These are phyloP conservation scores for Hucho hucho DNA, from an alignment of 2,113 vertebrate species.

Conservation along the genomic window DNA sequence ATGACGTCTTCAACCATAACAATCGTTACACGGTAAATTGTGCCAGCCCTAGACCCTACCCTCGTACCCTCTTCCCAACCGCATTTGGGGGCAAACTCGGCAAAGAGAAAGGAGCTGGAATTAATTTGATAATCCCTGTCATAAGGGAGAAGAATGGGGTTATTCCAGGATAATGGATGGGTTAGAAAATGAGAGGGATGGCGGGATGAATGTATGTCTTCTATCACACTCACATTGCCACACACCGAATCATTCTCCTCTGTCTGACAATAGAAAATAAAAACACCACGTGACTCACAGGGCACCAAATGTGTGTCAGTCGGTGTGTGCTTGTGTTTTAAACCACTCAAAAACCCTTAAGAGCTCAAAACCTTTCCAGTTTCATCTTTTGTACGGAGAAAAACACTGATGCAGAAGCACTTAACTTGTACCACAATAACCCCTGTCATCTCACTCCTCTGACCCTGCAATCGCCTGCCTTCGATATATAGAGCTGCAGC, in stretches of 20 bases:
- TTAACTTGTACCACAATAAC: background rate
- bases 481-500: background rate
- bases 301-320: background rate
- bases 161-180: slow-evolving; percentile 25
- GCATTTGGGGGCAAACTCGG: slow-evolving; percentile 35
- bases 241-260: background rate
- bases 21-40: too few relatives aligned
- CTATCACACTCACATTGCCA: background rate
- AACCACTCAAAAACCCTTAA: too few relatives aligned
- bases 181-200: slow-evolving; percentile 23
- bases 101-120: slow-evolving; percentile 30
- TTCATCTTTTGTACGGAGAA: slow-evolving; percentile 1
- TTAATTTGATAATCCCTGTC: slow-evolving; percentile 55
- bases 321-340: too few relatives aligned
- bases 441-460: background rate
- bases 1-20: too few relatives aligned
- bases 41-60: background rate
- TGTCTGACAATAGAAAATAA: background rate
- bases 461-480: background rate
- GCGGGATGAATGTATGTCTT: background rate
- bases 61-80: background rate
- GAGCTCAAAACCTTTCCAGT: too few relatives aligned
- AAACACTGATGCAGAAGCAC: slow-evolving; percentile 6
- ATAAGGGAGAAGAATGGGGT: slow-evolving; percentile 35
- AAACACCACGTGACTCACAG: background rate